Conservation (phyloP, 2,113 vertebrate genomes). For the Dascyllus trimaculatus region DNA sequence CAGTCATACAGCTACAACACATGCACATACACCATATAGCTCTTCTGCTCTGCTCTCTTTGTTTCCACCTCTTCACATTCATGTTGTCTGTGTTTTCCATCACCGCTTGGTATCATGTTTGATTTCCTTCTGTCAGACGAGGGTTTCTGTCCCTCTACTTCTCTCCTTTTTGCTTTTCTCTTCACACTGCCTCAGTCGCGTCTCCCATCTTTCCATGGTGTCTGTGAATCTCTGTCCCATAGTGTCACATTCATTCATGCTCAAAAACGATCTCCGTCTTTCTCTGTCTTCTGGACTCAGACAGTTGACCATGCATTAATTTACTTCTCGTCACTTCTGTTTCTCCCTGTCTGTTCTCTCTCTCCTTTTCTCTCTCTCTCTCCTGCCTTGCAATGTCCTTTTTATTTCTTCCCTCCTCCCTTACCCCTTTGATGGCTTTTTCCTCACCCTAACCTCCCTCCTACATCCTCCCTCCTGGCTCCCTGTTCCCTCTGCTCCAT, state of each 20-base stretch:
- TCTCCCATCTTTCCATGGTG: conserved; percentile 52
- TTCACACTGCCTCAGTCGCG: conserved; percentile 21
- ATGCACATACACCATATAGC: conserved; percentile 39
- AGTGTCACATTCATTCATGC: conserved; percentile 60
- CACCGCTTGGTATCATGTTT: conserved; percentile 65
- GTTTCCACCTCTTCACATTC: conserved; percentile 70
- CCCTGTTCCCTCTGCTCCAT: conserved; percentile 1
- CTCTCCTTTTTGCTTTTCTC: conserved; percentile 33
- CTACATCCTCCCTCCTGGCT: conserved; percentile 15
- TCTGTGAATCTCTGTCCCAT: conserved; percentile 55
- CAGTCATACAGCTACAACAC: conserved; percentile 27
- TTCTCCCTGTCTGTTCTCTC: conserved; percentile 65
- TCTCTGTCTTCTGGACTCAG: conserved; percentile 79
- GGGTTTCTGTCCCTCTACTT: conserved; percentile 49
- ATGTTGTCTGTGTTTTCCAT: conserved; percentile 66
- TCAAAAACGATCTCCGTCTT: conserved; percentile 71
- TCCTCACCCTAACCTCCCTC: conserved; percentile 18
- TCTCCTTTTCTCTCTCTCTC: conserved; percentile 24
- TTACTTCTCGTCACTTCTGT: conserved; percentile 81
- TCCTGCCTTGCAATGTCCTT: conserved; percentile 36
- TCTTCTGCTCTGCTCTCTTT: conserved; percentile 71
- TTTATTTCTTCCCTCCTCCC: conserved; percentile 40
- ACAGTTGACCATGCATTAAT: conserved; percentile 84
- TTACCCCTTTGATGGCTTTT: conserved; percentile 3
- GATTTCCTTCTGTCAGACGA: conserved; percentile 55